Conservation (phyloP, 1,140 invertebrate genomes). For the Dendrolimus kikuchii region DNA sequence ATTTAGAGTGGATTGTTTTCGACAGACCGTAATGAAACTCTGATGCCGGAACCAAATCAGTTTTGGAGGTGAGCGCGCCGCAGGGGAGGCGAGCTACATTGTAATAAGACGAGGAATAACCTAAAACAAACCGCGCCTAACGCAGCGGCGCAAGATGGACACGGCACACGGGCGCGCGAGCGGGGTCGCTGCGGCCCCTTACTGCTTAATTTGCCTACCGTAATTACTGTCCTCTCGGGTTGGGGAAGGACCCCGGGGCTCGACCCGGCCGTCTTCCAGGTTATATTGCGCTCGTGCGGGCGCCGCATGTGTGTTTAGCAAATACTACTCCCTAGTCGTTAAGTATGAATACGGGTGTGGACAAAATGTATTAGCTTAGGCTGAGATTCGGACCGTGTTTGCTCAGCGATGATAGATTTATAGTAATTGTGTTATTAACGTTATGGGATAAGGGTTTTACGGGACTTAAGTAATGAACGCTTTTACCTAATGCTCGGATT, state of each 20-base stretch:
- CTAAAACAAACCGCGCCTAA: conserved; percentile 64
- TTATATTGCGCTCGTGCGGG: conserved; percentile 66
- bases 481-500: conserved; percentile 63
- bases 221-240: conserved; percentile 72
- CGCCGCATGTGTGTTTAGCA: conserved; percentile 63
- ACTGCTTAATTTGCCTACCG: conserved; percentile 74
- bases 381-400: conserved; percentile 69
- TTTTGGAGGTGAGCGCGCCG: conserved; percentile 66
- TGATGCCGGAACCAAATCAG: conserved; percentile 66
- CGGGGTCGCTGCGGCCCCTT: conserved; percentile 41
- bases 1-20: conserved; percentile 73
- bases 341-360: conserved; percentile 70
- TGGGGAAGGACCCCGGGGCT: conserved; percentile 55
- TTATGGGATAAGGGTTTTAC: conserved; percentile 72
- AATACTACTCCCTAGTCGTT: conserved; percentile 67
- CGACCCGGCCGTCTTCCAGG: conserved; percentile 63
- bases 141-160: conserved; percentile 54
- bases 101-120: conserved; percentile 69
- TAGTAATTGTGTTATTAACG: conserved; percentile 72
- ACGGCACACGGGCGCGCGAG: conserved; percentile 46
- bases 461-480: conserved; percentile 68
- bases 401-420: conserved; percentile 70
- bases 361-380: conserved; percentile 72
- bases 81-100: conserved; percentile 65
- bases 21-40: conserved; percentile 72